Evolutionary conservation across 2,888 invertebrate species (phyloP), one percentile per base, ranked within the genome.

Genomic region (Cenopis cana): DNA sequence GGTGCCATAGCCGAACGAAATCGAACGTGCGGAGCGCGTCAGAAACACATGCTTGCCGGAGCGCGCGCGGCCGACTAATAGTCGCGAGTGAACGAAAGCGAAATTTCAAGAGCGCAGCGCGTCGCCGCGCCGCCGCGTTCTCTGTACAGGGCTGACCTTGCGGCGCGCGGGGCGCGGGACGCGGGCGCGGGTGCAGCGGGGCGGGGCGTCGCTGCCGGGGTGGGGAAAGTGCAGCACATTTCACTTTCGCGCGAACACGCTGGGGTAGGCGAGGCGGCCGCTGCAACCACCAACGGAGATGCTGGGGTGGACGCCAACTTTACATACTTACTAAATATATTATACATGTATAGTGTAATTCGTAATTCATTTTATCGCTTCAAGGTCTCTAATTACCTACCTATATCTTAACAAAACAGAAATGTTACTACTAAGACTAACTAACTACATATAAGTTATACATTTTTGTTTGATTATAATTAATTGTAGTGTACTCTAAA

Each of bases 61-160:
- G 92, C 93, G 94, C 94, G 94, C 94, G 93, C 93, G 90, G 91
- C 90, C 91, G 92, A 93, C 92, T 93, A 93, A 93, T 93, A 93
- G 93, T 92, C 90, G 89, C 93, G 90, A 90, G 86, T 90, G 93
- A 93, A 94, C 94, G 95, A 95, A 95, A 95, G 95, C 94, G 95
- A 95, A 95, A 95, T 95, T 95, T 95, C 94, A 95, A 95, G 95
- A 94, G 92, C 94, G 93, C 92, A 92, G 60, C 60, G 93, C 93
- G 89, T 87, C 89, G 87, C 86, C 85, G 86, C 88, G 76, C 76
- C 79, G 81, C 81, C 80, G 79, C 79, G 78, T 77, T 79, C 78
- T 56, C 54, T 69, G 59, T 78, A 85, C 86, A 85, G 87, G 86
- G 86, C 89, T 89, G 88, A 86, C 87, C 88, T 87, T 85, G 87